Conservation (phyloP, 2,113 vertebrate genomes). For the Brachypodius melanocephalos region DNA sequence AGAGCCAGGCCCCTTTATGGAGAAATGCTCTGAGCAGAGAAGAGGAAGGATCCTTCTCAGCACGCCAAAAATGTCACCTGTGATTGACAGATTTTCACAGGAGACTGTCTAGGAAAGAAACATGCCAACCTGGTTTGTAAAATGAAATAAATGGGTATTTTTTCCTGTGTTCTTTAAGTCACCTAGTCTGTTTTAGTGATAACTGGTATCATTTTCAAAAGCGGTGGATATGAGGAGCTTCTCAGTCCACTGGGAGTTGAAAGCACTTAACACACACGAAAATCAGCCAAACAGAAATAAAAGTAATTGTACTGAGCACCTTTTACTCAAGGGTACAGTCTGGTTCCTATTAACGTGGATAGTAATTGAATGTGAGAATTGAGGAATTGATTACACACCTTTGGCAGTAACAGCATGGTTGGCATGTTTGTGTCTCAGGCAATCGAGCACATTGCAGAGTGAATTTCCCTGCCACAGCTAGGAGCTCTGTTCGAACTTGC, state of each 20-base stretch:
- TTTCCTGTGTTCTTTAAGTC: background rate
- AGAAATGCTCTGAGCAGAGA: background rate
- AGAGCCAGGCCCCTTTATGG: background rate
- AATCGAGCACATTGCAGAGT: accelerated
- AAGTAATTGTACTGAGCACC: slow-evolving; percentile 24
- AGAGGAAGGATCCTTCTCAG: background rate
- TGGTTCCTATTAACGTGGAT: background rate
- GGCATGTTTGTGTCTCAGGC: background rate
- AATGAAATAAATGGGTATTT: background rate
- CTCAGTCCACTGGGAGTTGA: background rate
- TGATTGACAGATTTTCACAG: background rate
- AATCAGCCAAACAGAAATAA: slow-evolving; percentile 21
- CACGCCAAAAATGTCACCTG: accelerated
- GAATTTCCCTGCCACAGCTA: background rate
- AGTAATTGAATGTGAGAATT: background rate
- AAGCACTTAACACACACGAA: slow-evolving; percentile 1
- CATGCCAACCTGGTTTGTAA: background rate
- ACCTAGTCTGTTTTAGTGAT: background rate
- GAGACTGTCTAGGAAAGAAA: background rate
- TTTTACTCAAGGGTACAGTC: background rate
- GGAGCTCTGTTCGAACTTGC: background rate
- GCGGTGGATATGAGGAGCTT: background rate
- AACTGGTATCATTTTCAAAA: background rate
- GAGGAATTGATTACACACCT: background rate
- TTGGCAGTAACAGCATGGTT: background rate